These are phyloP conservation scores for Acropternis orthonyx DNA, from an alignment of 2,797 vertebrate genomes.

Conservation along the genomic window DNA sequence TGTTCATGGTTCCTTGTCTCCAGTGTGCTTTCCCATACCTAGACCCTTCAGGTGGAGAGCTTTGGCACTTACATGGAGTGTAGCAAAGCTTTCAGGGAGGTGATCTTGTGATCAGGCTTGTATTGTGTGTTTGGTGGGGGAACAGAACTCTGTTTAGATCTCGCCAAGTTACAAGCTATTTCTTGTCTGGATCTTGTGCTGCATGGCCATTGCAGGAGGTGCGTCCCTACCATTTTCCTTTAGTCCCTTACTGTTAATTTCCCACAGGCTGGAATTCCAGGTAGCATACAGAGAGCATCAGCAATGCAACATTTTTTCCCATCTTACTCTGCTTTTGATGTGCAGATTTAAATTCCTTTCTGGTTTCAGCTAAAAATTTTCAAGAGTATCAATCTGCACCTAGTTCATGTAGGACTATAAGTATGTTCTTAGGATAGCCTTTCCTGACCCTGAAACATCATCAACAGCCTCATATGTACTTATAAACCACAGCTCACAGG, in stretches of 20 bases:
- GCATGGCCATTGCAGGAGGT: neutral
- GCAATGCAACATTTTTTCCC: neutral
- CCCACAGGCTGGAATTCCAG: neutral
- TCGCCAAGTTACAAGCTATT: neutral
- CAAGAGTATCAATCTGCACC: neutral
- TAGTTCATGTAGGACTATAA: neutral
- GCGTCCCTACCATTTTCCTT: neutral
- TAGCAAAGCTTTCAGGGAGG: neutral
- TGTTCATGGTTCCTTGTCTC: neutral
- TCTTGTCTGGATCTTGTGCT: neutral
- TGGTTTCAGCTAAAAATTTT: neutral
- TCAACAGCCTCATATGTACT: neutral
- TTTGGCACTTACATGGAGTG: neutral
- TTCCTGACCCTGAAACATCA: neutral
- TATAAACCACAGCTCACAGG: neutral
- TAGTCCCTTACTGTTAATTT: neutral
- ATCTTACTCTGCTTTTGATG: neutral
- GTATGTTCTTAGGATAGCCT: neutral
- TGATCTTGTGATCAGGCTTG: neutral
- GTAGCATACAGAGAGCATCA: neutral
- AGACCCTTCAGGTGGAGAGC: neutral
- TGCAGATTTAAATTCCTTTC: neutral
- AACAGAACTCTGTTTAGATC: neutral
- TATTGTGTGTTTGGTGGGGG: neutral
- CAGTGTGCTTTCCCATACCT: neutral